Evolutionary conservation across 2,113 vertebrate genomes (phyloP), one percentile per base, ranked within the genome.

Genomic region (Hiodon alosoides): DNA sequence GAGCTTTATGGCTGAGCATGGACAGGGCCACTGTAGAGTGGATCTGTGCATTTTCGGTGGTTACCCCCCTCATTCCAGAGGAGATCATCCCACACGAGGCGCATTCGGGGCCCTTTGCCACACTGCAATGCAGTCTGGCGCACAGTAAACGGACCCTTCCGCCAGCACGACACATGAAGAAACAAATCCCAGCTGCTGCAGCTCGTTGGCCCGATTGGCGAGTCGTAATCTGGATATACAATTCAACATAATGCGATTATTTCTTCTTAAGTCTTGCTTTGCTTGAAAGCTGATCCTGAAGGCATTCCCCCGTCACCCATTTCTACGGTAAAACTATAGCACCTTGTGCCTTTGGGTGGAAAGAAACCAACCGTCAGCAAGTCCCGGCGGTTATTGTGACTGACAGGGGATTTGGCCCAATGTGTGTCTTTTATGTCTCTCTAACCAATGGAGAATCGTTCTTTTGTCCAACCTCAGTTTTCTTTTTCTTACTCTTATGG

Each of bases 361-460:
- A 73, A 78, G 51, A 61, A 60, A 76, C 78, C 81, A 9, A 17
- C 75, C 6, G 52, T 59, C 74, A 79, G 76, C 52, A 14, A 78
- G 72, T 79, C 72, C 81, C 57, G 50, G 75, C 74, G 3, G 53
- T 75, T 70, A 75, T 50, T 3, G 65, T 80, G 85, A 88, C 31
- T 82, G 86, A 82, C 81, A 78, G 77, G 71, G 77, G 77, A 80
- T 83, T 83, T 78, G 71, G 81, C 77, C 85, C 83, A 86, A 84
- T 87, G 75, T 50, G 78, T 82, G 81, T 83, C 61, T 75, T 11
- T 69, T 77, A 80, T 81, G 80, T 85, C 76, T 78, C 76, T 1
- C 61, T 81, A 77, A 84, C 86, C 87, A 67, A 73, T 3, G 2
- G 67, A 85, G 84, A 86, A 84, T 83, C 80, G 77, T 74, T 85